Base-by-base conservation (phyloP, 2,113 vertebrate species). In the Oncorhynchus clarkii region DNA sequence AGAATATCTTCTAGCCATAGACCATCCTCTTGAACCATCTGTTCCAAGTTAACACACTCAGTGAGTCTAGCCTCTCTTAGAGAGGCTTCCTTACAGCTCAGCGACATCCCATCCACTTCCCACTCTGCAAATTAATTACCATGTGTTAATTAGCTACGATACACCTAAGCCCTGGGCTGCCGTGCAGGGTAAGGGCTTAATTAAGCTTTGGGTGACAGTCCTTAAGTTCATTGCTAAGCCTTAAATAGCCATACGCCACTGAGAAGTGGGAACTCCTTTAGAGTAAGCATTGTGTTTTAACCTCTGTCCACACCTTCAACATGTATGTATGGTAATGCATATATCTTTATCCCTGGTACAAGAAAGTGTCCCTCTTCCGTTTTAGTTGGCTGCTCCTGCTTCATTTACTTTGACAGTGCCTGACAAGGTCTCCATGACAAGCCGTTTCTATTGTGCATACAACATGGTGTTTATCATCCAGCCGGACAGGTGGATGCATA, bases 41-140 rank as follows among this genome's bases (percentile, higher is more conserved):
- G 26, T 67, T 24, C 62, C 22, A 22, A 24, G 11, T n/a, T 26
- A 14, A 26, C 65, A 31, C n/a, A 24, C 59, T 26, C 65, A 22
- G 60, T 64, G 6, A 22, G 27, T 68, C 67, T 3, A 12, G 31
- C 27, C 14, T 11, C 26, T 39, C 7, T 9, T 12, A 6, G 20
- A 45, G 27, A 67, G 65, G 65, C 39, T 79, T 76, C 66, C 80
- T 78, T 76, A 77, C 49, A 80, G 78, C 88, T 85, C 83, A 27
- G 71, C 86, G 80, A 76, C 77, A 70, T 51, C 75, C 83, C 80
- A 76, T 77, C 78, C 75, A 75, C 77, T 71, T 76, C 71, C 75
- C 79, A 71, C 84, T 85, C 78, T 70, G 80, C 85, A 87, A 92
- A 92, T 89, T 89, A 92, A 92, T 92, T 90, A 91, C 80, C 71